phyloP scores from a whole-genome alignment of 1,140 invertebrate species.

The Atopsyche davidsoni region DNA sequence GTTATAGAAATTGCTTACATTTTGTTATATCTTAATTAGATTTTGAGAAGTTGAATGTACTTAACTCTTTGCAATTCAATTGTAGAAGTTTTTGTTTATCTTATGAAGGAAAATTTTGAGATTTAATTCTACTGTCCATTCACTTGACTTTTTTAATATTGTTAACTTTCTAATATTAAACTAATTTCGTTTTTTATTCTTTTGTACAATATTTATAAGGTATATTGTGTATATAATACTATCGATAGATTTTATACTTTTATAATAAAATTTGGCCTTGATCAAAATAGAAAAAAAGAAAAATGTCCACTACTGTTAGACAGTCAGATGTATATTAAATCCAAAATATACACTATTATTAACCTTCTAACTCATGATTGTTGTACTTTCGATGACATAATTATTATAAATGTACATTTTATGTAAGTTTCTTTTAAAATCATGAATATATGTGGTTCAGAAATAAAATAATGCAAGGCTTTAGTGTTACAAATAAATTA shows the following conservation, averaged over 20 bases:
- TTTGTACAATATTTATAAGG: constrained; percentile 2
- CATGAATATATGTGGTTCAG: no score
- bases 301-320: constrained; percentile 21
- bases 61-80: no score
- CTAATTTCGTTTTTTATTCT: neutral
- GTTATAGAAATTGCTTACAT: no score
- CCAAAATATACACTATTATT: neutral
- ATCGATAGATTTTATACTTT: constrained; percentile 25
- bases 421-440: neutral
- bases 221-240: constrained; percentile 17
- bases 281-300: constrained; percentile 20
- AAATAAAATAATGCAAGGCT: no score
- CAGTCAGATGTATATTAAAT: neutral
- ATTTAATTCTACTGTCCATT: no score
- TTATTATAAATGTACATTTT: neutral
- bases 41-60: no score
- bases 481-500: neutral
- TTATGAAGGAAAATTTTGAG: no score
- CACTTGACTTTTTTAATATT: no score
- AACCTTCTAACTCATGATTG: neutral
- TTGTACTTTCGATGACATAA: constrained; percentile 8
- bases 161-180: constrained; percentile 11
- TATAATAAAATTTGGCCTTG: constrained; percentile 24
- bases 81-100: no score
- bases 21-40: no score